Evolutionary conservation across 2,888 invertebrate species (phyloP).

Genomic region (Hesperia comma): DNA sequence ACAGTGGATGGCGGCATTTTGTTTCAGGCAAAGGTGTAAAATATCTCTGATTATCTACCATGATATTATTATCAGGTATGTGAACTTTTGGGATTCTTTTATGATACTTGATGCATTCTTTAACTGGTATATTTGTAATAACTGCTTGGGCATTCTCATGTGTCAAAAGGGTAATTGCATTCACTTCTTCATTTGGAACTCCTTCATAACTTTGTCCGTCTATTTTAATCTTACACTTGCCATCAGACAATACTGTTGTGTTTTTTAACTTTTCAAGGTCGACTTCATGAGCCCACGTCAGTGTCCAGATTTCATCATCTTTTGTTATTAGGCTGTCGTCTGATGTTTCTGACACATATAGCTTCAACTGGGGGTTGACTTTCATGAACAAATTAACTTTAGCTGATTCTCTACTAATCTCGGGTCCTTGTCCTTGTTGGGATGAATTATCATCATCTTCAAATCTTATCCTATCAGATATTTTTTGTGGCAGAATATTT

Average conservation of each 20-base stretch:
- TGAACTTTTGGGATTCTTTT: constrained; percentile 68
- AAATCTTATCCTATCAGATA: constrained; percentile 63
- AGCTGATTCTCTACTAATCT: constrained; percentile 38
- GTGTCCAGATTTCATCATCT: constrained; percentile 68
- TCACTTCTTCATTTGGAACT: constrained; percentile 47
- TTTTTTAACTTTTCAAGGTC: constrained; percentile 53
- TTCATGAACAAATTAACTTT: constrained; percentile 55
- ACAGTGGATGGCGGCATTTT: constrained; percentile 71
- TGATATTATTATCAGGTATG: constrained; percentile 53
- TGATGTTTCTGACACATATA: constrained; percentile 41
- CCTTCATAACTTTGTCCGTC: constrained; percentile 63
- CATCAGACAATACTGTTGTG: constrained; percentile 53
- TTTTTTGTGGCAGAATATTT: constrained; percentile 40
- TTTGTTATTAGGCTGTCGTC: constrained; percentile 47
- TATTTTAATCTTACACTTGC: constrained; percentile 66
- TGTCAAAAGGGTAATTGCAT: constrained; percentile 50
- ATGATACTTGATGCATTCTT: constrained; percentile 56
- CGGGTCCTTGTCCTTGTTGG: constrained; percentile 4
- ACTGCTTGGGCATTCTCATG: constrained; percentile 45
- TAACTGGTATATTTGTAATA: constrained; percentile 52
- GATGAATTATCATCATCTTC: constrained; percentile 58
- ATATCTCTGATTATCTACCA: constrained; percentile 55
- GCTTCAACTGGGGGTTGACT: constrained; percentile 50
- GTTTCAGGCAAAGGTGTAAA: constrained; percentile 70
- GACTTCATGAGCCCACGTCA: constrained; percentile 63